These are phyloP conservation scores for Ranitomeya imitator DNA, from an alignment of 2,113 vertebrate genomes.

Conservation along the genomic window DNA sequence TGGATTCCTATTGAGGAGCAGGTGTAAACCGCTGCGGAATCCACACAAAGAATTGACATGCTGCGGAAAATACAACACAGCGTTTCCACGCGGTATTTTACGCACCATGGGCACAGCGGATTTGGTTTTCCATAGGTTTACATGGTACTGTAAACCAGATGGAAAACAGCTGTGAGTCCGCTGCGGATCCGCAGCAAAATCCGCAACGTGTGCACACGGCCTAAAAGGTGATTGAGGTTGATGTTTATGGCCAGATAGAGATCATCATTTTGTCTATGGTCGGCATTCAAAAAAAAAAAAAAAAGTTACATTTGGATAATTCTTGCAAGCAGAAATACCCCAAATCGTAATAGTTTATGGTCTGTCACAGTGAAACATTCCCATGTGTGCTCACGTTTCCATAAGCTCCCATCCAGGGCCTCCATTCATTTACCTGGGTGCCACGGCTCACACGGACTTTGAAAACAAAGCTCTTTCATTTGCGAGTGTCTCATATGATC, in stretches of 20 bases:
- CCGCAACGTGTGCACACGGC: too few relatives aligned
- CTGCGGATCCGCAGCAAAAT: too few relatives aligned
- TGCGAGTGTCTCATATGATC: slow-evolving; percentile 30
- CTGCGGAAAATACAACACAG: too few relatives aligned
- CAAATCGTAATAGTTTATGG: neutral
- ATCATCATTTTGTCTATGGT: neutral
- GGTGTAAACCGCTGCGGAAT: too few relatives aligned
- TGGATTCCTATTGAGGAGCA: too few relatives aligned
- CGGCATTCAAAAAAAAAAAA: neutral
- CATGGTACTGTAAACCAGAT: too few relatives aligned
- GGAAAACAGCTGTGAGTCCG: too few relatives aligned
- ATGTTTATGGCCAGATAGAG: neutral
- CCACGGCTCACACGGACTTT: slow-evolving; percentile 35
- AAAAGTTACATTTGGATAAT: neutral
- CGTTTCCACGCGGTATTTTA: too few relatives aligned
- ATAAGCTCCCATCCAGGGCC: slow-evolving; percentile 17
- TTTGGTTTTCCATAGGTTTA: too few relatives aligned
- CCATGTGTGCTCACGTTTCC: slow-evolving; percentile 10
- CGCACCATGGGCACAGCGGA: too few relatives aligned
- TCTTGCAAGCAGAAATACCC: neutral
- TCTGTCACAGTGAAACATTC: neutral
- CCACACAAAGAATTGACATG: too few relatives aligned
- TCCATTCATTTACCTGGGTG: slow-evolving; percentile 24
- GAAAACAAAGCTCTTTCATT: slow-evolving; percentile 45
- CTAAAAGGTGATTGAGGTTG: too few relatives aligned